Base-by-base conservation (phyloP, 2,797 vertebrate genomes). In the Apogon hyalosoma region DNA sequence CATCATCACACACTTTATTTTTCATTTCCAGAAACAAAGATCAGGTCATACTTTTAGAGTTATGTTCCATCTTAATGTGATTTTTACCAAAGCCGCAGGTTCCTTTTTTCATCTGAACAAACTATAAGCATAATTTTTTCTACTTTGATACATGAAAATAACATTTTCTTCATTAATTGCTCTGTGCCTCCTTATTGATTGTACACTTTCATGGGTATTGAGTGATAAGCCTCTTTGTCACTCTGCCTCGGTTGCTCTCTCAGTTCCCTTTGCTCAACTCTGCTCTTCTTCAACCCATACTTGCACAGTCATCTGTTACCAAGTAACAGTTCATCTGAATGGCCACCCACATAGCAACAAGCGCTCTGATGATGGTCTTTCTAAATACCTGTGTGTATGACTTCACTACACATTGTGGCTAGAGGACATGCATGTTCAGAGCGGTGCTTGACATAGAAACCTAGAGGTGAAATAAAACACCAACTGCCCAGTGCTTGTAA, bases 301-400 rank as follows among this genome's bases (percentile, higher is more conserved):
- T 75, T 73, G 62, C 69, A 76, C 69, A 77, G 75, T 86, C 84
- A 77, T 84, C 84, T 79, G 90, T 91, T 89, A 90, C 91, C 84
- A 90, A 90, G 91, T 92, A 91, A 90, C 88, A 42, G 75, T 52
- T 73, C 46, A 69, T 82, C 52, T 78, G 63, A 86, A 76, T 56
- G 74, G 81, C 78, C 84, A 69, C 84, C 90, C 90, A 90, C 89
- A 75, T 88, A 90, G 88, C 89, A 91, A 89, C 91, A 84, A 52
- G 80, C 16, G 3, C 73, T 67, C 57, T 41, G 51, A 65, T 28
- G 63, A 82, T 19, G 76, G 68, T 67, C 63, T 73, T 21, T 46
- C 39, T 56, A 46, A 12, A 28, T 82, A 82, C 80, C 86, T 79
- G 77, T 41, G 40, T 75, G 66, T 40, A 31, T 8, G 5, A 33